phyloP scores from a whole-genome alignment of 2,797 vertebrate species.

The Paguma larvata region DNA sequence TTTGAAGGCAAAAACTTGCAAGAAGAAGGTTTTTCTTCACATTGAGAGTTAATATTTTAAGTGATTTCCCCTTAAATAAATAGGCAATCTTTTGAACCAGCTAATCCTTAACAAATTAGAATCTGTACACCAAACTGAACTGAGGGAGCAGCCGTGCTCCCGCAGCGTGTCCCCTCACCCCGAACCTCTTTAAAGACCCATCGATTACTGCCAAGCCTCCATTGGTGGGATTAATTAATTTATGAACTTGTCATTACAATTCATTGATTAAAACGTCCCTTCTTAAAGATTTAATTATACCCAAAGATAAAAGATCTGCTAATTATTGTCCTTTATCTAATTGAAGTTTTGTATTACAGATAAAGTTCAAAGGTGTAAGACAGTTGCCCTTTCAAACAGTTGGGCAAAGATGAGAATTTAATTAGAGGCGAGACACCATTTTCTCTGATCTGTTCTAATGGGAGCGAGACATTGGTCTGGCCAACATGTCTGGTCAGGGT shows the following conservation, averaged over 20 bases:
- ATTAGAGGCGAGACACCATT: conserved; percentile 91
- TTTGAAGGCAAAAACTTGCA: conserved; percentile 58
- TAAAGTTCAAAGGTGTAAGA: conserved; percentile 96
- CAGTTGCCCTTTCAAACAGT: conserved; percentile 93
- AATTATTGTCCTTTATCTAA: conserved; percentile 99
- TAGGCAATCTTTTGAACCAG: conserved; percentile 85
- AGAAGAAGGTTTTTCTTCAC: conserved; percentile 40
- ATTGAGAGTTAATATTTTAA: conserved; percentile 86
- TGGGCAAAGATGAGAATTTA: conserved; percentile 93
- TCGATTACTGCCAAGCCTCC: conserved; percentile 93
- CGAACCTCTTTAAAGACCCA: conserved; percentile 94
- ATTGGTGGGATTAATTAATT: conserved; percentile 99
- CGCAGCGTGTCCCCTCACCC: conserved; percentile 81
- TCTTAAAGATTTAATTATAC: conserved; percentile 97
- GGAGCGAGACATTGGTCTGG: conserved; percentile 47
- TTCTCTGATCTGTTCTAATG: conserved; percentile 84
- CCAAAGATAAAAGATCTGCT: conserved; percentile 98
- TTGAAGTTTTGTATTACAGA: conserved; percentile 96
- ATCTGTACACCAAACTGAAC: conserved; percentile 85
- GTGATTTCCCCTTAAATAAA: conserved; percentile 83
- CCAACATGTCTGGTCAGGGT: conserved; percentile 77
- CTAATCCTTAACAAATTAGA: conserved; percentile 88
- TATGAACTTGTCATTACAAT: conserved; percentile 98
- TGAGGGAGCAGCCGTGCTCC: conserved; percentile 85
- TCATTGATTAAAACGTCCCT: conserved; percentile 97